These are phyloP conservation scores for Mirounga angustirostris DNA, from an alignment of 2,113 vertebrate genomes.

Conservation along the genomic window DNA sequence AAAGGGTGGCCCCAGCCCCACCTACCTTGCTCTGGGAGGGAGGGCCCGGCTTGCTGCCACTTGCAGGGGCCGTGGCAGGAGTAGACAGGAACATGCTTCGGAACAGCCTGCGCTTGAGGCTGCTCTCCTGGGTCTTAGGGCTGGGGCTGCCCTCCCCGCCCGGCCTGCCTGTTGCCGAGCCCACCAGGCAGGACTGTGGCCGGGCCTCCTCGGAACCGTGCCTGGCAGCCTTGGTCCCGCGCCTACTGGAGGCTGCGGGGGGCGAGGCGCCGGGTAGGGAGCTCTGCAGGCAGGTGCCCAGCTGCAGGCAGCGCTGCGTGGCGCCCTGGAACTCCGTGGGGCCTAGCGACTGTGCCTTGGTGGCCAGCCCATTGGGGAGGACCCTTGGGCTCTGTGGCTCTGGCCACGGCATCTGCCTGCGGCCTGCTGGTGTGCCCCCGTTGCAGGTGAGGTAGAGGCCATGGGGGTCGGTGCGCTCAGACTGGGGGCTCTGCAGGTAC, in stretches of 20 bases:
- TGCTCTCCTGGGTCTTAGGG: conserved; percentile 87
- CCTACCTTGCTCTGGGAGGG: conserved; percentile 87
- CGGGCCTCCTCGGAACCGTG: conserved; percentile 88
- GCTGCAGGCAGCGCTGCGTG: conserved; percentile 81
- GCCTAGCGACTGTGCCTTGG: conserved; percentile 94
- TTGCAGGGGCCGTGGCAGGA: neutral
- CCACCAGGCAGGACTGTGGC: conserved; percentile 91
- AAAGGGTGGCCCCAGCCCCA: neutral
- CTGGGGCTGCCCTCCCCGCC: conserved; percentile 88
- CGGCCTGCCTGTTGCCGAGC: conserved; percentile 83
- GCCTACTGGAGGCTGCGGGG: neutral
- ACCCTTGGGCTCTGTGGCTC: conserved; percentile 91
- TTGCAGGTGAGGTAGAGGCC: conserved; percentile 92
- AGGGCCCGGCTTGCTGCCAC: conserved; percentile 80
- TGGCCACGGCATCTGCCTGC: conserved; percentile 92
- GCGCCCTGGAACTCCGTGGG: conserved; percentile 87
- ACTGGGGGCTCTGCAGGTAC: conserved; percentile 93
- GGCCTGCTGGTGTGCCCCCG: conserved; percentile 90
- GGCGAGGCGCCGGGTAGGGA: conserved; percentile 62
- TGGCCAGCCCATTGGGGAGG: conserved; percentile 93
- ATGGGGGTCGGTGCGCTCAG: conserved; percentile 88
- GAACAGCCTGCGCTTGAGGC: conserved; percentile 87
- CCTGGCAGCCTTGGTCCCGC: conserved; percentile 85
- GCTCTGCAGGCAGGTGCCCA: conserved; percentile 73
- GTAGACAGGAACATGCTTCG: conserved; percentile 86